phyloP scores from a whole-genome alignment of 2,888 invertebrate genomes.

The Muscina levida region DNA sequence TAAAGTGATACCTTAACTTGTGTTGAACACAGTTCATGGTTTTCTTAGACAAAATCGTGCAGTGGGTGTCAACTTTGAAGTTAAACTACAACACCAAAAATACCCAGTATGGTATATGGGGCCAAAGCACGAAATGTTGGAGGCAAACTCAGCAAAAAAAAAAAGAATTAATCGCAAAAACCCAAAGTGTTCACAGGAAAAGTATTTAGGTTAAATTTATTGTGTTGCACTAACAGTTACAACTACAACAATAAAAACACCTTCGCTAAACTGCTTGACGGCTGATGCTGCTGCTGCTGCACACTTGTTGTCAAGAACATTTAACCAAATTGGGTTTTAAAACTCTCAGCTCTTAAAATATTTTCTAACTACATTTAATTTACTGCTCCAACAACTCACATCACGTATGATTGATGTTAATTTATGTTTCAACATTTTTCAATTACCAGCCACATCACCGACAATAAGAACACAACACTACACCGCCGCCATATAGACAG shows the following conservation, averaged over 20 bases:
- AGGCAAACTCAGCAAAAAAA: no score
- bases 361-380: slow-evolving; percentile 16
- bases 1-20: slow-evolving; percentile 40
- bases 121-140: slow-evolving; percentile 46
- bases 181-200: slow-evolving; percentile 23
- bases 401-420: slow-evolving; percentile 31
- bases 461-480: no score
- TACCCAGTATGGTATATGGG: neutral
- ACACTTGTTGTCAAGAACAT: slow-evolving; percentile 32
- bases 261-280: neutral
- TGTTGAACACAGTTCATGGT: slow-evolving; percentile 32
- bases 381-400: slow-evolving; percentile 7
- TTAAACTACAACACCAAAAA: neutral
- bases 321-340: slow-evolving; percentile 18
- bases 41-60: slow-evolving; percentile 49
- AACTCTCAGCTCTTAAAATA: neutral
- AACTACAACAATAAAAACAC: slow-evolving; percentile 6
- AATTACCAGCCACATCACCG: neutral
- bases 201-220: slow-evolving; percentile 60
- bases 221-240: slow-evolving; percentile 10
- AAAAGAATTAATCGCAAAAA: neutral
- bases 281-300: neutral
- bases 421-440: slow-evolving; percentile 23
- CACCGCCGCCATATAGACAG: neutral
- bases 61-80: slow-evolving; percentile 61